A percentile compares a stretch with the other conserved stretches of the same genome.
Conservation (phyloP, 2,888 invertebrate species). For the Atethmia centrago region DNA sequence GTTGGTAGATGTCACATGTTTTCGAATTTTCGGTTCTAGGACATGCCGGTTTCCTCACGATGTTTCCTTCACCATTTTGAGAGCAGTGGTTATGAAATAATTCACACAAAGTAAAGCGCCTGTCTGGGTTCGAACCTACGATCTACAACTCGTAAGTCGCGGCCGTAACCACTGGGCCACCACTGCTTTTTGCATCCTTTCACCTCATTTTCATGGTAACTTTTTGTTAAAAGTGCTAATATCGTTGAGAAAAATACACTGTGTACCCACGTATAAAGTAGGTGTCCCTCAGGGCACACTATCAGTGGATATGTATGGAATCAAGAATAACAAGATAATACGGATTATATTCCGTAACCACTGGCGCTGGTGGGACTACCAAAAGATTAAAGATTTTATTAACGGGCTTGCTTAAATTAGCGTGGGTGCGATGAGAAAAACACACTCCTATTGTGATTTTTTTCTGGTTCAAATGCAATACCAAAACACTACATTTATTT, state of each 20-base stretch:
- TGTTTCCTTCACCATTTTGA: too few relatives aligned
- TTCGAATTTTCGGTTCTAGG: too few relatives aligned
- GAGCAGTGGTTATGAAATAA: too few relatives aligned
- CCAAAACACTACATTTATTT: background rate
- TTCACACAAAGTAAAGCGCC: too few relatives aligned
- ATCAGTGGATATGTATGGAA: background rate
- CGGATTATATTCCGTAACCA: constrained; percentile 23
- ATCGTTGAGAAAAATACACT: too few relatives aligned
- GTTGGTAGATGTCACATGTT: too few relatives aligned
- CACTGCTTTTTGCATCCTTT: too few relatives aligned
- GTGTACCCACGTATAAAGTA: background rate
- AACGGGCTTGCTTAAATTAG: background rate
- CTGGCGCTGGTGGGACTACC: background rate
- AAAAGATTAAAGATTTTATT: constrained; percentile 15
- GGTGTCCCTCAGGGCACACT: background rate
- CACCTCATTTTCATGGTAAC: background rate
- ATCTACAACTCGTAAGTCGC: too few relatives aligned
- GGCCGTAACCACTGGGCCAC: too few relatives aligned
- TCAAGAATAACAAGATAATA: constrained; percentile 13
- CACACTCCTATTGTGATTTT: background rate
- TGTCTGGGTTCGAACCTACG: too few relatives aligned
- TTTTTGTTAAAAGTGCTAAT: background rate
- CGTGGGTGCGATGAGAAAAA: background rate
- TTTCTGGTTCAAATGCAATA: background rate
- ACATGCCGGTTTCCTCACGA: too few relatives aligned